These are phyloP conservation scores for Cyprinella venusta DNA, from an alignment of 2,797 vertebrate species.

Conservation along the genomic window DNA sequence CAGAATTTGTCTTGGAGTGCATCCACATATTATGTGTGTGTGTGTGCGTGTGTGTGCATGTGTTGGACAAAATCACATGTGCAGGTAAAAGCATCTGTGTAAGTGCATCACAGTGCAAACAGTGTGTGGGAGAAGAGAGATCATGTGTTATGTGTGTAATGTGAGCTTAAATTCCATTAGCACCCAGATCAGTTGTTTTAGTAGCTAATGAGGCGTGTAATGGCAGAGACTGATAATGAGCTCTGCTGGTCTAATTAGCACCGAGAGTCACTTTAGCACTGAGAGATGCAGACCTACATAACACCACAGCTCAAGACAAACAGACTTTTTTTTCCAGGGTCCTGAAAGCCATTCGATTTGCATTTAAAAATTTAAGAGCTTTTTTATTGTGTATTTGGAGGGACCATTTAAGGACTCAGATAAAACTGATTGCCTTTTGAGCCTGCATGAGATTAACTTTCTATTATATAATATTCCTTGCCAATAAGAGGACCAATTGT, in stretches of 20 bases:
- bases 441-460: neutral
- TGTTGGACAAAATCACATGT: conserved; percentile 9
- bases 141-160: conserved; percentile 53
- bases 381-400: conserved; percentile 37
- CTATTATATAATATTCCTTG: neutral
- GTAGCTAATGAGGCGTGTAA: conserved; percentile 68
- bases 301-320: neutral
- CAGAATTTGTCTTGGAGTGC: neutral
- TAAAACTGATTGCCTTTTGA: neutral
- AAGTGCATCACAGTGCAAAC: neutral
- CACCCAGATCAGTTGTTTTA: conserved; percentile 62
- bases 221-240: conserved; percentile 65
- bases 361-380: conserved; percentile 16
- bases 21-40: neutral
- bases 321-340: neutral
- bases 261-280: conserved; percentile 47
- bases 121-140: conserved; percentile 21
- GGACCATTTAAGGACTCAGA: conserved; percentile 4
- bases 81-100: conserved; percentile 10
- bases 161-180: conserved; percentile 60
- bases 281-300: conserved; percentile 2
- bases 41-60: neutral
- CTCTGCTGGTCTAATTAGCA: conserved; percentile 63
- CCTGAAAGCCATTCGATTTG: neutral
- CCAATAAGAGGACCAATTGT: neutral